phyloP scores from a whole-genome alignment of 2,888 invertebrate genomes.

The Phalangium opilio region DNA sequence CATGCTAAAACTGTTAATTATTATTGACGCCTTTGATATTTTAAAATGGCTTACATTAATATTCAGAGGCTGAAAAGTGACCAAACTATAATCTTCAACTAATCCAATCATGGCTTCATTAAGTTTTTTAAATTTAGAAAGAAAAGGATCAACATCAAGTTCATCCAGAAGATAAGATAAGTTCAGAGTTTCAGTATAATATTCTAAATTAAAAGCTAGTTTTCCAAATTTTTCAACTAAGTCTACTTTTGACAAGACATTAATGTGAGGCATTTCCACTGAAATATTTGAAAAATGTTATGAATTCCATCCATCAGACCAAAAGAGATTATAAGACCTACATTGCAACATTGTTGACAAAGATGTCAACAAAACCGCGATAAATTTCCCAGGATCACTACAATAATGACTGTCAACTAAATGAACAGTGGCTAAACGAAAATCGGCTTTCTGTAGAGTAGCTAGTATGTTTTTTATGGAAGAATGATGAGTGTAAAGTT shows the following conservation, averaged over 20 bases:
- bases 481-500: constrained; percentile 84
- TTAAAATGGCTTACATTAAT: constrained; percentile 35
- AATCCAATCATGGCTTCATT: constrained; percentile 70
- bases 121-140: constrained; percentile 56
- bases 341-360: constrained; percentile 77
- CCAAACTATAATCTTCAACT: constrained; percentile 71
- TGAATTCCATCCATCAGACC: no score
- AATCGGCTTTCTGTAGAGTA: constrained; percentile 42
- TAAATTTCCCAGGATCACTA: constrained; percentile 81
- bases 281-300: no score
- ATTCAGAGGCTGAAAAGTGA: constrained; percentile 68
- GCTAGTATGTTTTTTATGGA: constrained; percentile 54
- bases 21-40: no score
- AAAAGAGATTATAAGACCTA: no score
- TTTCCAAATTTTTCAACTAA: constrained; percentile 58
- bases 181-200: constrained; percentile 86
- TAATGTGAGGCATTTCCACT: constrained; percentile 85
- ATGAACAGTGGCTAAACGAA: constrained; percentile 75
- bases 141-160: constrained; percentile 32
- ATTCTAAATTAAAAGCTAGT: constrained; percentile 70
- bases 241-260: constrained; percentile 83
- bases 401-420: constrained; percentile 92
- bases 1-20: no score
- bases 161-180: constrained; percentile 75
- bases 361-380: constrained; percentile 76